These are phyloP conservation scores for Aeoliscus strigatus DNA, from an alignment of 2,797 vertebrate species.

Conservation along the genomic window DNA sequence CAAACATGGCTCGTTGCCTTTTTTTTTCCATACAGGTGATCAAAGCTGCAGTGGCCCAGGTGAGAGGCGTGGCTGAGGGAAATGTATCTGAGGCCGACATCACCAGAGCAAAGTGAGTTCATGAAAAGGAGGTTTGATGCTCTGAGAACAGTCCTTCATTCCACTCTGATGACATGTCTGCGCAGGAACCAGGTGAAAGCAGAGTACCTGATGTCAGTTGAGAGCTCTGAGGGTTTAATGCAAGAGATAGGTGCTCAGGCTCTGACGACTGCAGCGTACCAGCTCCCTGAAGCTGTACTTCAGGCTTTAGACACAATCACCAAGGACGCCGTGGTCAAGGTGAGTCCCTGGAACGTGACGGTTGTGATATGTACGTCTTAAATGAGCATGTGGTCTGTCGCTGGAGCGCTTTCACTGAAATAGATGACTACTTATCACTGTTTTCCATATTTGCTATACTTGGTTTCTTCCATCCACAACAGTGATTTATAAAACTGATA, in stretches of 20 bases:
- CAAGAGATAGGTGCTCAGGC: slow-evolving; percentile 86
- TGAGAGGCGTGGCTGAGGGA: slow-evolving; percentile 80
- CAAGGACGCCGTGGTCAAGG: slow-evolving; percentile 77
- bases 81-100: slow-evolving; percentile 76
- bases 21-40: slow-evolving; percentile 77
- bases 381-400: background rate
- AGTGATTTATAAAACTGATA: too few relatives aligned
- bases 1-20: background rate
- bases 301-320: slow-evolving; percentile 79
- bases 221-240: slow-evolving; percentile 77
- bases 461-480: too few relatives aligned
- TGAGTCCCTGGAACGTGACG: slow-evolving; percentile 60
- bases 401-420: background rate
- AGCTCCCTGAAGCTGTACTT: slow-evolving; percentile 67
- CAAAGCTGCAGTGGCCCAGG: slow-evolving; percentile 81
- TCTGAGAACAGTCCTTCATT: background rate
- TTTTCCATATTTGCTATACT: too few relatives aligned
- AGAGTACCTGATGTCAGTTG: slow-evolving; percentile 84
- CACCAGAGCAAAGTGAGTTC: slow-evolving; percentile 83
- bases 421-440: too few relatives aligned
- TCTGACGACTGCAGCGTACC: slow-evolving; percentile 72
- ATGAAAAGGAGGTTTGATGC: background rate
- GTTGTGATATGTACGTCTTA: background rate
- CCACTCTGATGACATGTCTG: slow-evolving; percentile 1
- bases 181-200: slow-evolving; percentile 84